Evolutionary conservation across 2,888 invertebrate genomes (phyloP).

Genomic region (Diarsia brunnea): DNA sequence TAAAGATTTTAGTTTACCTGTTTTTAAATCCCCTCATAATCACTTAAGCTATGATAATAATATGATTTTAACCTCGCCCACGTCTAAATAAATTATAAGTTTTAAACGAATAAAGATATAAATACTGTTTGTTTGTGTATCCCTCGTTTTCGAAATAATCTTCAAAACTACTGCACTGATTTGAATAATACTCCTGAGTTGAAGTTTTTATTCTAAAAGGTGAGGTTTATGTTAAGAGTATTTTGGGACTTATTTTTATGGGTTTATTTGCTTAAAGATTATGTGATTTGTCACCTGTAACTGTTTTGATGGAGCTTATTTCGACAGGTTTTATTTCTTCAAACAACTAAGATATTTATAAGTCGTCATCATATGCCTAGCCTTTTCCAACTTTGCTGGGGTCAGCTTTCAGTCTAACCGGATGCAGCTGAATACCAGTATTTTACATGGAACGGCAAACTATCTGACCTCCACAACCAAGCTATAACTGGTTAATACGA

Average conservation of each 20-base stretch:
- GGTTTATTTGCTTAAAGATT: conserved; percentile 58
- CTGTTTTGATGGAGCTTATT: conserved; percentile 10
- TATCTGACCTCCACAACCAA: no score
- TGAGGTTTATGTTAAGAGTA: conserved; percentile 56
- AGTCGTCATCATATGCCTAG: background rate
- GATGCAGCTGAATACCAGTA: no score
- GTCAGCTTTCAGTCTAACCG: background rate
- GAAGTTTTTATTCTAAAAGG: conserved; percentile 50
- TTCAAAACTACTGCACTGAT: conserved; percentile 61
- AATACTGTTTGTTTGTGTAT: conserved; percentile 64
- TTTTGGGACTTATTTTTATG: conserved; percentile 58
- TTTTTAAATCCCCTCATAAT: conserved; percentile 26
- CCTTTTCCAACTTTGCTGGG: background rate
- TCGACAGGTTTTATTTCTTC: background rate
- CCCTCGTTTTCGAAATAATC: conserved; percentile 59
- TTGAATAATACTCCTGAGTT: conserved; percentile 63
- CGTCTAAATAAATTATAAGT: conserved; percentile 49
- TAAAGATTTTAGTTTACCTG: conserved; percentile 13
- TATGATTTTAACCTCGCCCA: conserved; percentile 35
- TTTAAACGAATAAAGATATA: conserved; percentile 55
- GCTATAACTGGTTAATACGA: no score
- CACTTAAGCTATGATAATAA: conserved; percentile 24
- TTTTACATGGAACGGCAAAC: no score
- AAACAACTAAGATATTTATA: background rate
- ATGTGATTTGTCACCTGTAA: conserved; percentile 25